phyloP scores from a whole-genome alignment of 2,113 vertebrate species.

The Mastomys coucha region DNA sequence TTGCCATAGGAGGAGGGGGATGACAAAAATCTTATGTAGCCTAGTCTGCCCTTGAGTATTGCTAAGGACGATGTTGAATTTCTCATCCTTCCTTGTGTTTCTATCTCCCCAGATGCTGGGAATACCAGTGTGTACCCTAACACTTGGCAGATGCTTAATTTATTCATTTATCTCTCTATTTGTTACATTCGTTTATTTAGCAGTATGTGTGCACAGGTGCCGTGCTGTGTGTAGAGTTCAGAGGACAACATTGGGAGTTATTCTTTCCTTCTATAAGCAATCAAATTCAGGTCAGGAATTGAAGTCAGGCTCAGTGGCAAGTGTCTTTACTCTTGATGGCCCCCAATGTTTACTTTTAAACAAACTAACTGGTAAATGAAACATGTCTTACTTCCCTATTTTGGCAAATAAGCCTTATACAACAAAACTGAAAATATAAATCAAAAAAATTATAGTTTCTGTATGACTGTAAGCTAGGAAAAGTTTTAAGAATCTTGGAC shows the following conservation, averaged over 20 bases:
- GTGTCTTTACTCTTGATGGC: not conserved
- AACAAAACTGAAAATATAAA: slow-evolving; percentile 3
- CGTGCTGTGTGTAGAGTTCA: not conserved
- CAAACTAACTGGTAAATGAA: not conserved
- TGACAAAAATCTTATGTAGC: not conserved
- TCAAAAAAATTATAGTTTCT: slow-evolving; percentile 13
- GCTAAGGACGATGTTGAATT: not conserved
- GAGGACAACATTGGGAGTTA: not conserved
- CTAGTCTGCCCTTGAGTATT: not conserved
- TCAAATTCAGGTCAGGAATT: not conserved
- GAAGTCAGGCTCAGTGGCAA: not conserved
- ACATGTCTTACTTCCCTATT: not conserved
- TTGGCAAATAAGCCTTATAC: not conserved
- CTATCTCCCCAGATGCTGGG: not conserved
- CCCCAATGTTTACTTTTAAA: slow-evolving; percentile 16
- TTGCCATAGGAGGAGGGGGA: not conserved
- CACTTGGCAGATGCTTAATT: not conserved
- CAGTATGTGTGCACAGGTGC: not conserved
- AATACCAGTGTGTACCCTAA: not conserved
- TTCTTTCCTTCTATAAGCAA: not conserved
- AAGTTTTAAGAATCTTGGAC: not conserved
- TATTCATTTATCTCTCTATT: not conserved
- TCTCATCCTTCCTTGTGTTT: not conserved
- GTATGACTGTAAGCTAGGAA: not conserved
- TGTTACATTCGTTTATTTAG: not conserved